Base-by-base conservation (phyloP, 1,140 invertebrate genomes). In the Zaprionus taronus region DNA sequence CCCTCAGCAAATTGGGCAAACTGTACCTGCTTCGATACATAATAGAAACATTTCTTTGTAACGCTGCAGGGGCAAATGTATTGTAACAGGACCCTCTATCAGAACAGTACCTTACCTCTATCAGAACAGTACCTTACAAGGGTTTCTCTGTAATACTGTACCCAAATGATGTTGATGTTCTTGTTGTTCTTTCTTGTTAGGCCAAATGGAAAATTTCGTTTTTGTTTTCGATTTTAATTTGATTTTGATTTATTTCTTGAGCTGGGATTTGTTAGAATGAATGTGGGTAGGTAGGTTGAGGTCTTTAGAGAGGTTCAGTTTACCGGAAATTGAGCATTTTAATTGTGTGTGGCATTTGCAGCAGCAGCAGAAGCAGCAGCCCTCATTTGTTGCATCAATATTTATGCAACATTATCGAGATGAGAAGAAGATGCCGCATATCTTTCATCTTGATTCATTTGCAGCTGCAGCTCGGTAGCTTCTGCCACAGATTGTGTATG, bases 341-440 rank as follows among this genome's bases (percentile, higher is more conserved):
- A 65, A 58, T 65, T 65, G 63, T 56, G 17, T 17, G 41, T 9
- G 41, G 6, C 4, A 20, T 49, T 6, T 12, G 24, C 26, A 9
- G 28, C 12, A 63, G 7, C 49, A 11, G 5, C 20, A 49, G n/a
- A 9, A 41, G 2, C 38, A 41, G 15, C 38, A 41, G 15, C 38
- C 36, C 61, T 51, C 68, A 76, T 76, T 71, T 76, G 68, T 55
- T 72, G 68, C 73, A 76, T 53, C 55, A 76, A 76, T 76, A 76
- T 76, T 76, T 65, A 76, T 76, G 73, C 73, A 72, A 24, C 73
- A 71, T 53, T 72, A 65, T 60, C 34, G 64, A 34, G 31, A 55
- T 36, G 38, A 51, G 67, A 55, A 44, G 67, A 55, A 64, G 60
- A 44, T 49, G 36, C 34, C 56, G 17, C 28, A 58, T 58, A 58